Base-by-base conservation (phyloP, 2,113 vertebrate species). In the Nesoenas mayeri region DNA sequence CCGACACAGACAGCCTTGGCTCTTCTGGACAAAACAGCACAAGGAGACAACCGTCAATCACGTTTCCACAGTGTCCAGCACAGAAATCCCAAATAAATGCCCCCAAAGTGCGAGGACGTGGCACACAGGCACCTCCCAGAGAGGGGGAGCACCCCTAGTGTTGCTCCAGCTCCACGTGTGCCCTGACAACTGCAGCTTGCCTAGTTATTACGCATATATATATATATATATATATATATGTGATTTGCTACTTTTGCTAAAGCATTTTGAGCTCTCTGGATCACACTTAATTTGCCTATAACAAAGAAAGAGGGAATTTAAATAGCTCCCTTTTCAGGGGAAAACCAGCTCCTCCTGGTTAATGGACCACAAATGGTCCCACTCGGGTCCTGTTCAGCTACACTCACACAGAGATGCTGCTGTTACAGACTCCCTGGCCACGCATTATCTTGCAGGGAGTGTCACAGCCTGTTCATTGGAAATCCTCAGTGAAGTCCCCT, bases 21-120 rank as follows among this genome's bases (percentile, higher is more conserved):
- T 87, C 62, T 70, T 73, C 94, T 97, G 89, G 26, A 64, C 38
- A 73, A 75, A 93, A 89, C 58, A 92, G 81, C 66, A 91, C 70
- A 86, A 61, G 57, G 62, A 89, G 1, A 89, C 1, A 3, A 8
- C 34, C 32, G 44, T 87, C 47, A 95, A 38, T 29, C 78, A 47
- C 34, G 17, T 29, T 31, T 11, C 44, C 51, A 4, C 64, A 58
- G 61, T 0, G 4, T 2, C 57, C 64, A 65, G 65, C 8, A 2
- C 15, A 58, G 48, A 67, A 74, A 91, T 48, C 79, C 67, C 67
- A 54, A 47, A 84, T 5, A 48, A 70, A 44, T 7, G 1, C 24
- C 42, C 34, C 44, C 3, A 2, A 42, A 32, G 4, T 2, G 10
- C 62, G 9, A 61, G 66, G n/a, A 17, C 32, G 26, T 0, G 13